Evolutionary conservation across 2,888 invertebrate species (phyloP).

Genomic region (Xanthia icteritia): DNA sequence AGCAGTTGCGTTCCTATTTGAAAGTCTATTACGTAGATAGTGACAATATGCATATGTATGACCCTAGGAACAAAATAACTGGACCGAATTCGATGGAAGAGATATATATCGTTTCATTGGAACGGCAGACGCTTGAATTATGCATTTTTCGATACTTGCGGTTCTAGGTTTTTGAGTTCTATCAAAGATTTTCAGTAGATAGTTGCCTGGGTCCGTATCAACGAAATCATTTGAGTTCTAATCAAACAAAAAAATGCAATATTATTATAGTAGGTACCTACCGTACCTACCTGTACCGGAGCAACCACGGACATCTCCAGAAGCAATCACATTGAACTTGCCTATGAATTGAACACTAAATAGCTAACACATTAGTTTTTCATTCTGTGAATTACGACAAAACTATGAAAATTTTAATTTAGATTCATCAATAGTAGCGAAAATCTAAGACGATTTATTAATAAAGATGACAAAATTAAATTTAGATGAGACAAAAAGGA

Average conservation of each 20-base stretch:
- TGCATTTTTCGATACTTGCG: conserved; percentile 32
- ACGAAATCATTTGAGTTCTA: not conserved
- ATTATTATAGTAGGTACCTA: no score
- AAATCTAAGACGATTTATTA: no score
- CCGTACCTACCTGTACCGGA: no score
- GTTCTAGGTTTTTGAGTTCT: not conserved
- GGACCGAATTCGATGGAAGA: conserved; percentile 37
- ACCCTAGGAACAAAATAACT: conserved; percentile 36
- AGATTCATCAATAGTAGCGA: no score
- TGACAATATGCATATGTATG: conserved; percentile 51
- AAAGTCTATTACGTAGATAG: conserved; percentile 25
- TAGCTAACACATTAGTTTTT: no score
- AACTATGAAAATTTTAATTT: no score
- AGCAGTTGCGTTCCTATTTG: conserved; percentile 19
- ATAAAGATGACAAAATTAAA: no score
- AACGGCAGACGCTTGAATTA: conserved; percentile 27
- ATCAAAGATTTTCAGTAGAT: not conserved
- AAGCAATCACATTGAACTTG: no score
- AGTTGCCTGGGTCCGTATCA: not conserved
- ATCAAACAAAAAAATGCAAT: not conserved
- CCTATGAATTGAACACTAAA: no score
- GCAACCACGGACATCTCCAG: no score
- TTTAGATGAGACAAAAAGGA: no score
- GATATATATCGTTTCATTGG: conserved; percentile 33
- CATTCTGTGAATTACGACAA: no score